These are phyloP conservation scores for Myotis myotis DNA, from an alignment of 2,797 vertebrate species.

Conservation along the genomic window DNA sequence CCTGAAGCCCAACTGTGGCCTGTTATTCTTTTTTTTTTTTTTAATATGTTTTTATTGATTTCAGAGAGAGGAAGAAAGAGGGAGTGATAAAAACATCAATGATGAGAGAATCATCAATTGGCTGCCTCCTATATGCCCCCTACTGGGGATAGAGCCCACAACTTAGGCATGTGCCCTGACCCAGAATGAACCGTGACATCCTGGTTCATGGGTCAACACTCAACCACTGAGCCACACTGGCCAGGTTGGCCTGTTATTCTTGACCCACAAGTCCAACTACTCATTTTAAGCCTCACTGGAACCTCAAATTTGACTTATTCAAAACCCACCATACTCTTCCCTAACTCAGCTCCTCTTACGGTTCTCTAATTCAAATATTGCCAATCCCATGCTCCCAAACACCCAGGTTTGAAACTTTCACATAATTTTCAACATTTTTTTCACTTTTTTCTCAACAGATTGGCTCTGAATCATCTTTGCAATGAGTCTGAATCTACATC, in stretches of 20 bases:
- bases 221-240: too few species aligned
- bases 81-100: too few species aligned
- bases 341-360: not conserved
- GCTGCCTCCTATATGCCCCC: too few species aligned
- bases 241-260: not conserved
- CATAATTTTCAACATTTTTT: not conserved
- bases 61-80: too few species aligned
- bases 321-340: not conserved
- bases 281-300: not conserved
- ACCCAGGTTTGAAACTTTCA: not conserved
- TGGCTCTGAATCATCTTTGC: not conserved
- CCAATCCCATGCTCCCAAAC: not conserved
- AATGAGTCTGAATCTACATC: not conserved
- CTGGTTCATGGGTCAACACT: too few species aligned
- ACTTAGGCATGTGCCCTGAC: too few species aligned
- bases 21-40: not conserved
- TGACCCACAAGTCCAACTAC: not conserved
- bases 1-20: not conserved
- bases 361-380: not conserved
- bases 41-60: too few species aligned
- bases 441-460: not conserved
- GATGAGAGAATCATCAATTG: too few species aligned
- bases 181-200: too few species aligned
- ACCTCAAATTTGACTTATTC: not conserved
- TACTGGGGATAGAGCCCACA: too few species aligned